These are phyloP conservation scores for Nyctereutes procyonoides DNA, from an alignment of 2,113 vertebrate species.

Conservation along the genomic window DNA sequence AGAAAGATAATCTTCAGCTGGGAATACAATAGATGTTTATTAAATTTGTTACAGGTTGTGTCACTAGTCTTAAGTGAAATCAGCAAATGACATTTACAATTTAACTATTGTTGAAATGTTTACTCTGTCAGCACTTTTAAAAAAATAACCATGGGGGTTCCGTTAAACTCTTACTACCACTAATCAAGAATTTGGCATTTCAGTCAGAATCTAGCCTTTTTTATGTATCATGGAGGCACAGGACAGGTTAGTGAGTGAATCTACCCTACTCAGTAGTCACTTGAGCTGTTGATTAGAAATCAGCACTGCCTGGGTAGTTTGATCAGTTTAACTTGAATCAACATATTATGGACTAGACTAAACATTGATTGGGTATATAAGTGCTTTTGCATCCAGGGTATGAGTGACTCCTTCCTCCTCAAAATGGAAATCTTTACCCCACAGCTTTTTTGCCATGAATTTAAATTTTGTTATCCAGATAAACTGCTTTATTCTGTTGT, in stretches of 20 bases:
- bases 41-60: constrained; percentile 21
- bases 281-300: neutral
- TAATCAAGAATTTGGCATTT: neutral
- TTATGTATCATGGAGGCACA: neutral
- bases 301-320: neutral
- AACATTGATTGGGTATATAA: neutral
- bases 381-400: neutral
- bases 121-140: neutral
- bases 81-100: too few relatives aligned
- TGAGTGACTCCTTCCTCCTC: neutral
- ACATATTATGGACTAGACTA: neutral
- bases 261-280: neutral
- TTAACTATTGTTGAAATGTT: neutral
- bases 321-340: neutral
- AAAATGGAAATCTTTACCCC: neutral
- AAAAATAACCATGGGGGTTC: neutral
- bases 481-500: constrained; percentile 49
- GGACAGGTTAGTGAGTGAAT: neutral
- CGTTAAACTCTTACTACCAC: neutral
- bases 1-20: constrained; percentile 2
- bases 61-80: neutral
- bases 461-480: constrained; percentile 64
- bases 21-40: neutral
- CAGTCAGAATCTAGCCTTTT: neutral
- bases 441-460: constrained; percentile 51